Evolutionary conservation across 1,140 invertebrate genomes (phyloP), one percentile per base, ranked within the genome.

Genomic region (Kradibia gibbosae): DNA sequence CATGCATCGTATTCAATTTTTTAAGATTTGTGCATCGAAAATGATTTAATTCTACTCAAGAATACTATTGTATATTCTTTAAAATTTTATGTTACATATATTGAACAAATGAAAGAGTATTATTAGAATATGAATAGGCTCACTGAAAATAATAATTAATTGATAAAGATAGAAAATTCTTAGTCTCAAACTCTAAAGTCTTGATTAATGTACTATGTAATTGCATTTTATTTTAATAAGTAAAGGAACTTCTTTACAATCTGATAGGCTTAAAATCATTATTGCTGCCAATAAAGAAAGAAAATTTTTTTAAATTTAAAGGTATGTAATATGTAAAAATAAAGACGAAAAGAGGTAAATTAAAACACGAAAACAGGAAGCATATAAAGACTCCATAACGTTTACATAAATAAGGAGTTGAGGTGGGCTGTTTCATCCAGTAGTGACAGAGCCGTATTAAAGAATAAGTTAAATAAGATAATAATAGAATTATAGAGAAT

Each of bases 381-480:
- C 55, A 31, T 60, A 60, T 60, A 60, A 60, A 60, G 55, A 60
- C n/a, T n/a, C 55, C 25, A 62, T 62, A 62, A 62, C 28, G 60
- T 62, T 62, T 34, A 62, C 60, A 62, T 62, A 62, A 62, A 62
- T 31, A 34, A 62, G 60, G 34, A 62, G 13, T 34, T 62, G 34
- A 34, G 25, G 34, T 8, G 28, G 13, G 8, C 20, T 25, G 28
- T 34, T 62, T 62, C 28, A 62, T 62, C 28, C 60, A 62, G 60
- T 62, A 62, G 28, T 70, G 65, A 42, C 65, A 70, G 17, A 42
- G 39, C 22, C n/a, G 10, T 42, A 42, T 70, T 70, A 39, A 3
- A 42, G 39, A n/a, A 39, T 10, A 25, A 74, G 36, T n/a, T n/a
- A 57, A 45, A 36, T 17, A 39, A 74, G 31, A 57, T 31, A 74